Conservation (phyloP, 1,140 invertebrate genomes). For the Homalodisca vitripennis region DNA sequence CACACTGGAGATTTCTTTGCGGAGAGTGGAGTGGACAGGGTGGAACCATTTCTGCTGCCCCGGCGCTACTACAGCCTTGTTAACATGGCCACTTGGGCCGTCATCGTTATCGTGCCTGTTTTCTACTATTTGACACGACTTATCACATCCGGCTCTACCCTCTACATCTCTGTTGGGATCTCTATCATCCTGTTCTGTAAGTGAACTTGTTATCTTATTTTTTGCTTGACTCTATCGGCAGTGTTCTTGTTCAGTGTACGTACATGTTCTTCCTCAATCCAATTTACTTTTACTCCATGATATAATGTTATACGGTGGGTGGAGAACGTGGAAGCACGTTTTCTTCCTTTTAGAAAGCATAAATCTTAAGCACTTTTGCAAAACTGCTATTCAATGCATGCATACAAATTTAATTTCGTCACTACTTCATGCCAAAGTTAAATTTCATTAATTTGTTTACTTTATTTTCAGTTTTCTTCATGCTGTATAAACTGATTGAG, state of each 20-base stretch:
- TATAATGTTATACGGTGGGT: too few species aligned
- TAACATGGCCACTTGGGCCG: conserved; percentile 65
- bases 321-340: too few species aligned
- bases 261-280: too few species aligned
- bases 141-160: conserved; percentile 67
- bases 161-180: conserved; percentile 66
- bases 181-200: conserved; percentile 70
- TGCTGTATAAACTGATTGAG: conserved; percentile 75
- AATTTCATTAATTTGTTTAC: conserved; percentile 30
- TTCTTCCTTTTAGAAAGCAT: too few species aligned
- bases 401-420: too few species aligned
- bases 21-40: conserved; percentile 64
- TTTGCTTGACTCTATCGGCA: too few species aligned
- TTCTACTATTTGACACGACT: conserved; percentile 66
- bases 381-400: too few species aligned
- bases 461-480: conserved; percentile 72
- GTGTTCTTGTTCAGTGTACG: too few species aligned
- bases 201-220: too few species aligned
- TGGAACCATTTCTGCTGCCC: conserved; percentile 55
- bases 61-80: conserved; percentile 65
- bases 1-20: conserved; percentile 81
- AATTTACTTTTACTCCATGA: too few species aligned
- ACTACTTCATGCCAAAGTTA: too few species aligned
- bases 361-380: too few species aligned
- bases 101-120: conserved; percentile 67